Base-by-base conservation (phyloP, 2,797 vertebrate species). In the Glossophaga mutica region DNA sequence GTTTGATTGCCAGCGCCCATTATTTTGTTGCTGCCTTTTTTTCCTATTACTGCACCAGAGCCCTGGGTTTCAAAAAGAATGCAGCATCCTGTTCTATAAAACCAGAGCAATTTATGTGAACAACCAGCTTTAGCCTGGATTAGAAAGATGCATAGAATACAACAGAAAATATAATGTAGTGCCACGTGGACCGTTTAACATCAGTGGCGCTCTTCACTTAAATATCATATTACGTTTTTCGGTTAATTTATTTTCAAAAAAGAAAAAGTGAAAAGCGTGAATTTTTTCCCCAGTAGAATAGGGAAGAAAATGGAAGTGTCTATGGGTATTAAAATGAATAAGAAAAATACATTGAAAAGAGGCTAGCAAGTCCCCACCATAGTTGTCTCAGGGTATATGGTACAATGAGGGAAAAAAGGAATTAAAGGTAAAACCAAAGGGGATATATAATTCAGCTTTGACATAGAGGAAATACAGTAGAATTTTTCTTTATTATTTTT, bases 1-100 rank as follows among this genome's bases (percentile, higher is more conserved):
- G 97, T 97, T 97, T 98, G 98, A 98, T 98, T 98, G 98, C 98
- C 96, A 96, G 97, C 82, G 95, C 84, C 98, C 97, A 98, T 99
- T 98, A 98, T 98, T 98, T 98, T 98, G 97, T 96, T 97, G 97
- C 98, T 96, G 96, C 90, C 24, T 83, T 78, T 84, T 91, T 86
- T 96, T 97, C 96, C 98, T 98, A 22, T 98, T 97, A 97, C 97
- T 96, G 77, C 93, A 85, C 24, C 84, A 94, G 96, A 98, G 95
- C 96, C 91, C 96, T 65, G 73, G 91, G 79, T 95, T 96, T 96
- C 96, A 83, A 90, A 83, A 96, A 94, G 95, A 97, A 97, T 76
- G 93, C 21, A 83, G 90, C 79, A 83, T 97, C 96, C 90, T 96
- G 95, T 97, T 96, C 73, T 48, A 81, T 94, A 95, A 97, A 98